Conservation (phyloP, 2,797 vertebrate species). For the Gymnoscopelus braueri region DNA sequence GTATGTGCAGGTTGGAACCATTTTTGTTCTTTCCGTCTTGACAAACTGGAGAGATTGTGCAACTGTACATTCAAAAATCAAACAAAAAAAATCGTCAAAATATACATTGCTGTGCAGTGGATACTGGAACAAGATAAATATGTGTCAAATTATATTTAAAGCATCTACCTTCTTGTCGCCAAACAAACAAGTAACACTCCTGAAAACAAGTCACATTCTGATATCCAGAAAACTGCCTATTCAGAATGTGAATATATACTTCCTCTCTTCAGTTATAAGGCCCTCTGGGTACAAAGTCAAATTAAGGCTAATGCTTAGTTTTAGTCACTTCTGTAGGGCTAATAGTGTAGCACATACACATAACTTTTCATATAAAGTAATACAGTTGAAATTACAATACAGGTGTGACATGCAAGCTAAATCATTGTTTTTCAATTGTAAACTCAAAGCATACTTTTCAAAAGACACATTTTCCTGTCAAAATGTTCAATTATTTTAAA, state of each 20-base stretch:
- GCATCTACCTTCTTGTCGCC: conserved; percentile 7
- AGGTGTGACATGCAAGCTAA: conserved; percentile 5
- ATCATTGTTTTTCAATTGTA: neutral
- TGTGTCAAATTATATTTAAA: neutral
- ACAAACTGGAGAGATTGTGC: neutral
- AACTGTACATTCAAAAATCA: neutral
- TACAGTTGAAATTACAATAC: neutral
- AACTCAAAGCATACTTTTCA: neutral
- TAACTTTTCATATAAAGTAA: no score
- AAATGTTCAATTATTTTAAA: neutral
- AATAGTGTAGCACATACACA: conserved; percentile 1
- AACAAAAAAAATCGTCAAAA: neutral
- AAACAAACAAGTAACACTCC: conserved; percentile 3
- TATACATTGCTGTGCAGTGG: neutral
- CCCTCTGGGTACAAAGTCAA: conserved; percentile 22
- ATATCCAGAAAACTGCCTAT: neutral
- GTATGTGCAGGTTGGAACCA: conserved; percentile 6
- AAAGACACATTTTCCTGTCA: neutral
- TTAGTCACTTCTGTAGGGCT: conserved; percentile 30
- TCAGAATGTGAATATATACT: conserved; percentile 1
- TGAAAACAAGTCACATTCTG: neutral
- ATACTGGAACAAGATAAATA: neutral
- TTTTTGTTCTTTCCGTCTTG: neutral
- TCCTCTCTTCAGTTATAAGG: conserved; percentile 36
- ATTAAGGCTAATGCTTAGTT: conserved; percentile 46